Percentiles rank a stretch among this genome's conserved stretches.
These are phyloP conservation scores for Nothobranchius kuhntae DNA, from an alignment of 2,113 vertebrate species.

Conservation along the genomic window DNA sequence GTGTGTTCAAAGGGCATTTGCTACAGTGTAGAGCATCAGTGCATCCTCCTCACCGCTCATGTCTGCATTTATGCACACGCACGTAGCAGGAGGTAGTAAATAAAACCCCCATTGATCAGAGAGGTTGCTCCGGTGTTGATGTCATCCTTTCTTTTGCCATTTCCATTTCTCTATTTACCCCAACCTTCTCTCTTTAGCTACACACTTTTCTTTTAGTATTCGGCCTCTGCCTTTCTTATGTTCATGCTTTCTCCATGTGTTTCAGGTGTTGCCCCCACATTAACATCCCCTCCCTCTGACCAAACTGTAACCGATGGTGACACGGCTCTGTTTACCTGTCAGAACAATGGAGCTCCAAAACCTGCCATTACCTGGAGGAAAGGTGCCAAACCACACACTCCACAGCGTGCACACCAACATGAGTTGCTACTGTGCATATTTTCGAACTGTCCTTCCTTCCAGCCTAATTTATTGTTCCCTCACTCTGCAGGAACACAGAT, in stretches of 20 bases:
- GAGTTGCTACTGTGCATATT: constrained; percentile 20
- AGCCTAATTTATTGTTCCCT: constrained; percentile 21
- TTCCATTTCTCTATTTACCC: constrained; percentile 1
- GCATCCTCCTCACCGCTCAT: constrained; percentile 4
- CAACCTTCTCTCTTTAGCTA: neutral
- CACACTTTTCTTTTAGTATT: neutral
- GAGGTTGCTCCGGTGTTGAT: constrained; percentile 24
- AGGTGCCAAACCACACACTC: constrained; percentile 75
- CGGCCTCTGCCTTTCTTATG: neutral
- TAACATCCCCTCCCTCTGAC: constrained; percentile 79
- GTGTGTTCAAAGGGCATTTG: constrained; percentile 26
- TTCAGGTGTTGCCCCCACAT: constrained; percentile 86
- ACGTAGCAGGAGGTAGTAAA: constrained; percentile 24
- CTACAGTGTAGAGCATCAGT: constrained; percentile 33
- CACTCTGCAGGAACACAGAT: constrained; percentile 79
- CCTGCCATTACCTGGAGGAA: constrained; percentile 91
- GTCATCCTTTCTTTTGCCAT: constrained; percentile 7
- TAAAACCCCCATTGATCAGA: constrained; percentile 47
- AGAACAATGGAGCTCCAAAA: constrained; percentile 88
- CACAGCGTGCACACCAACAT: neutral
- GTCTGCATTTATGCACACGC: constrained; percentile 35
- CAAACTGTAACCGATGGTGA: constrained; percentile 88
- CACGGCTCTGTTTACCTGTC: constrained; percentile 84
- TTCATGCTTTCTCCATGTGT: constrained; percentile 24
- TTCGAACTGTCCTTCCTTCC: constrained; percentile 16